A percentile compares a stretch with the other conserved stretches of the same genome.
phyloP scores from a whole-genome alignment of 2,888 invertebrate genomes.

The Caenorhabditis parvicauda region DNA sequence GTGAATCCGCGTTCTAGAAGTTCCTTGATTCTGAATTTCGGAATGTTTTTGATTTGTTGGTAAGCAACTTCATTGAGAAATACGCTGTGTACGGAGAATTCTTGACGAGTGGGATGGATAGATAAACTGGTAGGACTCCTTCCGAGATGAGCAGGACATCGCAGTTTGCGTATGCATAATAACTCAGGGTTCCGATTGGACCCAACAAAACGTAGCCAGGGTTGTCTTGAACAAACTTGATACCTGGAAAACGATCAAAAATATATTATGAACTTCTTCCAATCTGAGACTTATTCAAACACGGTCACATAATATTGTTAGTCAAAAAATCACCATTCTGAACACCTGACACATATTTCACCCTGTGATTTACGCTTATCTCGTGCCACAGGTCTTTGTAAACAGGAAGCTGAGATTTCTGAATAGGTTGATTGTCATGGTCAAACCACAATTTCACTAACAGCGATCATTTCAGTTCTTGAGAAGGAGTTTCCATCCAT shows the following conservation, averaged over 20 bases:
- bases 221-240: slow-evolving; percentile 31
- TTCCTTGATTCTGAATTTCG: slow-evolving; percentile 39
- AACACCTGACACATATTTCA: slow-evolving; percentile 42
- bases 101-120: slow-evolving; percentile 40
- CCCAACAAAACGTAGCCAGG: slow-evolving; percentile 44
- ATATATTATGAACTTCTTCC: neutral
- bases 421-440: slow-evolving; percentile 5
- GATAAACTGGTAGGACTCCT: slow-evolving; percentile 47
- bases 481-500: slow-evolving; percentile 46
- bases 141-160: slow-evolving; percentile 38
- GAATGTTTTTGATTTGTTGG: slow-evolving; percentile 4
- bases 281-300: too few species aligned
- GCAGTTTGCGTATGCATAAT: slow-evolving; percentile 42
- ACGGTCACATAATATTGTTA: too few species aligned
- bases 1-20: slow-evolving; percentile 55
- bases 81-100: slow-evolving; percentile 37
- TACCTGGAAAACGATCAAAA: slow-evolving; percentile 31
- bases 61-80: slow-evolving; percentile 38
- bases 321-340: slow-evolving; percentile 23
- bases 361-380: slow-evolving; percentile 39
- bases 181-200: slow-evolving; percentile 46
- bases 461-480: slow-evolving; percentile 47
- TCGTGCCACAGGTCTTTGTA: slow-evolving; percentile 48
- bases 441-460: slow-evolving; percentile 3
- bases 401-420: slow-evolving; percentile 33